phyloP scores from a whole-genome alignment of 1,140 invertebrate species.

The Ostrea denselamellosa region DNA sequence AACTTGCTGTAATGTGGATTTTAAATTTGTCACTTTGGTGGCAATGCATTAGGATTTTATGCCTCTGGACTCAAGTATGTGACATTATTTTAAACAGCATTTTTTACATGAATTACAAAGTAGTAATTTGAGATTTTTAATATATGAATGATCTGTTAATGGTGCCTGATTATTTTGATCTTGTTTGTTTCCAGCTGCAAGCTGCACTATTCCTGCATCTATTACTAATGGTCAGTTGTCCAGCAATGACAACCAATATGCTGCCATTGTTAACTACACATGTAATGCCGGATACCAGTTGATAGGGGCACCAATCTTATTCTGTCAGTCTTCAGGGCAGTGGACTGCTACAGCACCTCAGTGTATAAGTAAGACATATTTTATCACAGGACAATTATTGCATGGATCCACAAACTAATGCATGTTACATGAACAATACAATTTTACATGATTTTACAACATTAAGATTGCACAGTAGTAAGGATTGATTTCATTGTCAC shows the following conservation, averaged over 20 bases:
- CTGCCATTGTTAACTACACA: slow-evolving; percentile 60
- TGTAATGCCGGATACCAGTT: slow-evolving; percentile 67
- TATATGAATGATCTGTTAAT: too few relatives aligned
- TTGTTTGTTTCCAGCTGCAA: slow-evolving; percentile 54
- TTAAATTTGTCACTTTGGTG: too few relatives aligned
- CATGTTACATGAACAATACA: too few relatives aligned
- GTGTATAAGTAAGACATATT: slow-evolving; percentile 57
- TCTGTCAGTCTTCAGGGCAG: slow-evolving; percentile 60
- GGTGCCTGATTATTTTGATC: background rate
- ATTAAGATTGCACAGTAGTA: background rate
- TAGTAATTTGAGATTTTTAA: too few relatives aligned
- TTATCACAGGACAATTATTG: background rate
- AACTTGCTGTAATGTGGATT: too few relatives aligned
- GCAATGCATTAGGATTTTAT: too few relatives aligned
- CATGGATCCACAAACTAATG: too few relatives aligned
- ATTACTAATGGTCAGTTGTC: slow-evolving; percentile 47
- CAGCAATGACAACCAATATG: slow-evolving; percentile 57
- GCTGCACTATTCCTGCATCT: slow-evolving; percentile 45
- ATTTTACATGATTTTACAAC: too few relatives aligned
- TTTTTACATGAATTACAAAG: too few relatives aligned
- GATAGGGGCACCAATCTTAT: slow-evolving; percentile 59
- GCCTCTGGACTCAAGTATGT: too few relatives aligned
- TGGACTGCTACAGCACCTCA: slow-evolving; percentile 57
- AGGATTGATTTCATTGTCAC: too few relatives aligned
- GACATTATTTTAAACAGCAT: too few relatives aligned